Base-by-base conservation (phyloP, 2,888 invertebrate genomes). In the Aethes cnicana region DNA sequence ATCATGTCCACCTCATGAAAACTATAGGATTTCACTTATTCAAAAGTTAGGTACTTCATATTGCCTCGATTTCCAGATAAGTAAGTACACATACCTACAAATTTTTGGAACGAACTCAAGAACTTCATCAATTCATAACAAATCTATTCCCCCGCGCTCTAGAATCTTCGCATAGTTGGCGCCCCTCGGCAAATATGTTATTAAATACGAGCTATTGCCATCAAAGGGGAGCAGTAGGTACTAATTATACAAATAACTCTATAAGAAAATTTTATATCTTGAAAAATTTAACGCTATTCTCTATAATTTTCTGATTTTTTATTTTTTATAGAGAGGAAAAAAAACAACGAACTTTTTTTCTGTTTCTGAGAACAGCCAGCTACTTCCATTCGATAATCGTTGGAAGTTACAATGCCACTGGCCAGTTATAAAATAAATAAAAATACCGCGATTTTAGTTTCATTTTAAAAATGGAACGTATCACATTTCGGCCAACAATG, bases 401-500 rank as follows among this genome's bases (percentile, higher is more conserved):
- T n/a, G n/a, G n/a, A n/a, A n/a, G 5, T 1, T 16, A 11, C 5
- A 23, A 14, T 36, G 16, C 25, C 11, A 17, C 28, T 47, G 21
- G 28, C 35, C 18, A 9, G 28, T 20, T 14, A 26, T 33, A 35
- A 36, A 28, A 36, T 36, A 50, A n/a, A n/a, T 4, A 23, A 35
- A 46, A n/a, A n/a, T n/a, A n/a, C n/a, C 33, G 12, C 17, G 14
- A 41, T 17, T 28, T 53, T 46, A 11, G 21, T 46, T 28, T 30
- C 14, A 14, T 28, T 50, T 46, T 8, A 49, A 49, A 48, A 46
- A 39, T 36, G 11, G 32, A 52, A 46, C 46, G 43, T 50, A 30
- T 50, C 49, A 36, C 32, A 52, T 70, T 73, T 57, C 63, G 49
- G 57, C 61, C 74, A 69, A 73, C 76, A 75, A 76, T 69, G 61